phyloP scores from a whole-genome alignment of 2,113 vertebrate species.

The Macaca mulatta region DNA sequence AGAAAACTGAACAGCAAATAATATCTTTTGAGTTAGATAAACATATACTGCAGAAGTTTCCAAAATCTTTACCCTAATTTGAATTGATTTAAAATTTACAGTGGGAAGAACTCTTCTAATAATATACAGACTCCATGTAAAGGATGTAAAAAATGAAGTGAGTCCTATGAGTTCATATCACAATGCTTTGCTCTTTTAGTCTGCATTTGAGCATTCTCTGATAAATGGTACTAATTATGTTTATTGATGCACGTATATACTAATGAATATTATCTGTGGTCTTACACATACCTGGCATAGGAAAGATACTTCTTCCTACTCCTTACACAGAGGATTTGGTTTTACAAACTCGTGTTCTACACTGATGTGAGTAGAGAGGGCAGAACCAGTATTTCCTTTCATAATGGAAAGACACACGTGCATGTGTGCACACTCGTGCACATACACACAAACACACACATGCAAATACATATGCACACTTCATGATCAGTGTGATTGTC shows the following conservation, averaged over 20 bases:
- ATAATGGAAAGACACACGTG: not conserved
- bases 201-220: not conserved
- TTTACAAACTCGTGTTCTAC: not conserved
- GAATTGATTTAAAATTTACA: slow-evolving; percentile 4
- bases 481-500: not conserved
- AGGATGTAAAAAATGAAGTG: not conserved
- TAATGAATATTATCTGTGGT: not conserved
- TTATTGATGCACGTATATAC: not conserved
- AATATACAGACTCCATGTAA: not conserved
- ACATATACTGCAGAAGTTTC: not conserved
- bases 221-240: not conserved
- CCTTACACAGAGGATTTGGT: not conserved
- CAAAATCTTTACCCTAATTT: not conserved
- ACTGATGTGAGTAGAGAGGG: too few relatives aligned
- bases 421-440: not conserved
- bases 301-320: not conserved
- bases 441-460: not conserved
- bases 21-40: not conserved
- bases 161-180: not conserved
- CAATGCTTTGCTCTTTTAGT: not conserved
- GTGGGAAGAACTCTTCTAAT: not conserved
- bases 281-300: not conserved
- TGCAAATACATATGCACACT: not conserved
- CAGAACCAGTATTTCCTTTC: accelerated
- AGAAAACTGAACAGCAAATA: not conserved